Base-by-base conservation (phyloP, 2,797 vertebrate species). In the Pseudomugil tenellus region DNA sequence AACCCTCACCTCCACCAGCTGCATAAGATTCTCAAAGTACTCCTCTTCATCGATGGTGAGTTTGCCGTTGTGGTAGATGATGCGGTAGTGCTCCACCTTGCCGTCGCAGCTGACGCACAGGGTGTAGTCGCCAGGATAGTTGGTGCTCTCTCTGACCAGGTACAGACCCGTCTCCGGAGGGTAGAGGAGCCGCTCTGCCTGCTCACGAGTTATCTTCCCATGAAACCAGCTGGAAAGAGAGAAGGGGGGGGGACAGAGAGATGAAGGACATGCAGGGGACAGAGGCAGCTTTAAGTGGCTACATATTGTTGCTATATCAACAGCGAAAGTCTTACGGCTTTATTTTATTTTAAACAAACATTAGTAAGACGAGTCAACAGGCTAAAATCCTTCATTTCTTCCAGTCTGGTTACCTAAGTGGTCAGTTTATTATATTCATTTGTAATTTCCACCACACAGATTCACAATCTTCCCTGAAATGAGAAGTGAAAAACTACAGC, bases 21-120 rank as follows among this genome's bases (percentile, higher is more conserved):
- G 97, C 97, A 99, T 99, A 87, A 99, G 96, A 91, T 99, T 99
- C 79, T 98, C 96, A 0, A 99, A 99, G 93, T 94, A 99, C 84
- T 96, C 97, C 89, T 99, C 98, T 89, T 99, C 97, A 0, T 99
- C 97, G 2, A 99, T 99, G 92, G 95, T 97, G 64, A 99, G 96
- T 91, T 98, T 98, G 92, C 96, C 96, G 46, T 96, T 91, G 49
- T 96, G 96, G 90, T 99, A 98, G 87, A 98, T 98, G 94, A 99
- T 99, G 81, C 97, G 96, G 92, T 99, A 99, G 90, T 99, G 98
- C 91, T 99, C 98, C 94, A 99, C 98, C 89, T 99, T 99, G 67
- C 97, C 96, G 0, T 98, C 97, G 2, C 96, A 98, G 94, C 97
- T 98, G 82, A 99, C 97, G 0, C 98, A 99, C 73, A 99, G 93